Conservation (phyloP, 2,888 invertebrate genomes). For the Neoscelio sp. region DNA sequence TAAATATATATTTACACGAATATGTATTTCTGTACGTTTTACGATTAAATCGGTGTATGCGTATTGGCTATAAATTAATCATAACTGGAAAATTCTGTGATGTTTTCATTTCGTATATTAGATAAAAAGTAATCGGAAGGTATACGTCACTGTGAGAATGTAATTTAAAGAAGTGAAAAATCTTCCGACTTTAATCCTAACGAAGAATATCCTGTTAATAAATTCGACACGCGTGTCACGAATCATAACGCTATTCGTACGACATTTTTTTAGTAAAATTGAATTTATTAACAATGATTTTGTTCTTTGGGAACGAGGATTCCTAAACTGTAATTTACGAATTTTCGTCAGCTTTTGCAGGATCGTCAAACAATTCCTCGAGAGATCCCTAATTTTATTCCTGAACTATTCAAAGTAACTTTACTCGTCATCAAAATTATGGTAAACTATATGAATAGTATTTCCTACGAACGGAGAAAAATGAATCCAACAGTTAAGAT, state of each 20-base stretch:
- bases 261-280: conserved; percentile 20
- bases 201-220: conserved; percentile 19
- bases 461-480: too few relatives aligned
- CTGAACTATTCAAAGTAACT: too few relatives aligned
- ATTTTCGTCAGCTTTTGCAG: conserved; percentile 46
- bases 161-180: conserved; percentile 75
- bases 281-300: conserved; percentile 39
- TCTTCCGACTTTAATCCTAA: conserved; percentile 50
- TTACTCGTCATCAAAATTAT: too few relatives aligned
- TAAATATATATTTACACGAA: conserved; percentile 10
- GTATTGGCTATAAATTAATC: conserved; percentile 78
- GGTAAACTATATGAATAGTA: too few relatives aligned
- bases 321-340: conserved; percentile 26
- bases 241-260: neutral
- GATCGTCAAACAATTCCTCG: conserved; percentile 20
- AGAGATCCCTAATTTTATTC: neutral
- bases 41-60: conserved; percentile 32
- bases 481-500: too few relatives aligned
- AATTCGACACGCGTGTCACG: neutral
- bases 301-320: conserved; percentile 10
- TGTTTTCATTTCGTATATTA: conserved; percentile 81
- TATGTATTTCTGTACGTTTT: conserved; percentile 21
- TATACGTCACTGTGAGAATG: conserved; percentile 81
- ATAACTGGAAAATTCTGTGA: conserved; percentile 82
- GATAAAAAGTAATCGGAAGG: conserved; percentile 73